Conservation (phyloP, 2,113 vertebrate species). For the Barbus barbus region DNA sequence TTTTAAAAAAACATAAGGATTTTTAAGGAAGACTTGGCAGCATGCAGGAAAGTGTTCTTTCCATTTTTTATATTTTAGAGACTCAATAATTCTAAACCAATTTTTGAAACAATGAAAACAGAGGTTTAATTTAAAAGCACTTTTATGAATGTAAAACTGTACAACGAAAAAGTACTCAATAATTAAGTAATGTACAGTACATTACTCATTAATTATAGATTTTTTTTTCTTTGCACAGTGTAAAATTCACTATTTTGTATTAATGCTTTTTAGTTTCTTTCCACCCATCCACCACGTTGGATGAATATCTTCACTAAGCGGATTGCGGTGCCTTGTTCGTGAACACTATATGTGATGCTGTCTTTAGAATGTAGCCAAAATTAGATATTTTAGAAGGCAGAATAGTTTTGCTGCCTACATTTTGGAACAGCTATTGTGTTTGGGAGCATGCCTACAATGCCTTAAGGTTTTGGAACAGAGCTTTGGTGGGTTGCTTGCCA, state of each 20-base stretch:
- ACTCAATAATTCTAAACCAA: neutral
- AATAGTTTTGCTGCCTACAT: neutral
- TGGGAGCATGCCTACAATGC: slow-evolving; percentile 1
- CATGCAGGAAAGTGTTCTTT: neutral
- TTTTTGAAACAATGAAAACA: slow-evolving; percentile 6
- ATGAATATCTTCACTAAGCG: neutral
- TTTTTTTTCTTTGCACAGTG: neutral
- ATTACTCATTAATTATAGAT: neutral
- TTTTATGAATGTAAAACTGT: neutral
- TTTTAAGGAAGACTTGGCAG: neutral
- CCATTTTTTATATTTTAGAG: neutral
- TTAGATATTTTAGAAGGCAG: neutral
- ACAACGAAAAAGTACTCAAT: neutral
- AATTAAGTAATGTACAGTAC: neutral
- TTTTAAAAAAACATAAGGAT: neutral
- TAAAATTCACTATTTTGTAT: neutral
- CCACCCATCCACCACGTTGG: neutral
- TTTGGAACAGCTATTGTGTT: neutral
- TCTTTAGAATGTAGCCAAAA: neutral
- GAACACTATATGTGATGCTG: neutral
- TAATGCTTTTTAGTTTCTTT: neutral
- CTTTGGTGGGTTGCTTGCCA: neutral
- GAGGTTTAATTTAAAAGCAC: neutral
- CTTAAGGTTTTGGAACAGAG: neutral
- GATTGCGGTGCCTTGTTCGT: neutral